Base-by-base conservation (phyloP, 2,888 invertebrate genomes). In the Zaprionus lineosus region DNA sequence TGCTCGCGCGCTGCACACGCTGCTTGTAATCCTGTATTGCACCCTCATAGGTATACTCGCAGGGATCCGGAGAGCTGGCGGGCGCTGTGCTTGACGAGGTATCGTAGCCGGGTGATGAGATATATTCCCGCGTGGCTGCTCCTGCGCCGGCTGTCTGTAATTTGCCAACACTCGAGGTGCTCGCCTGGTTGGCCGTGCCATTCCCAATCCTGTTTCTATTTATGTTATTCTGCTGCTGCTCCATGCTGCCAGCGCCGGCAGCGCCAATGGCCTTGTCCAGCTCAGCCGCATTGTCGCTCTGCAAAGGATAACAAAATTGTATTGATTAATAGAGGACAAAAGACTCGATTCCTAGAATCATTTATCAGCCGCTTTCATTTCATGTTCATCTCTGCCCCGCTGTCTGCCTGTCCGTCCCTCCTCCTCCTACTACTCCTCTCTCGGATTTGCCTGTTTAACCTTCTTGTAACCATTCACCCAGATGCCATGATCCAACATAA, bases 1-100 rank as follows among this genome's bases (percentile, higher is more conserved):
- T 79, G 51, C 74, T 82, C 19, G 92, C 92, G 78, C 92, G 91
- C 28, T 93, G 92, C 77, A 94, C 95, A 73, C 95, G 92, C 44
- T 95, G 94, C 77, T 96, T 94, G 90, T 96, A 96, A 74, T 95
- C 94, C 87, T 96, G 94, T 76, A 96, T 96, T 77, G 96, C 96
- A 77, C 95, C 94, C 89, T 96, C 96, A 88, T 96, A 96, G 0
- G 96, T 96, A 89, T 96, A 96, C 88, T 96, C 95, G 83, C 95
- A 93, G 21, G 93, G 93, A 89, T 94, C 93, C 1, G 94, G 93
- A 34, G 94, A 93, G 87, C 93, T 93, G 72, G 92, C 92, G 33
- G 93, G 93, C 72, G 92, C 93, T 50, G 93, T 93, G 77, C 93
- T 94, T 66, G 93, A 93, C 72, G 92, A 93, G 26, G 93, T 93